Evolutionary conservation across 2,888 invertebrate genomes (phyloP), one percentile per base, ranked within the genome.

Genomic region (Scotopteryx bipunctaria): DNA sequence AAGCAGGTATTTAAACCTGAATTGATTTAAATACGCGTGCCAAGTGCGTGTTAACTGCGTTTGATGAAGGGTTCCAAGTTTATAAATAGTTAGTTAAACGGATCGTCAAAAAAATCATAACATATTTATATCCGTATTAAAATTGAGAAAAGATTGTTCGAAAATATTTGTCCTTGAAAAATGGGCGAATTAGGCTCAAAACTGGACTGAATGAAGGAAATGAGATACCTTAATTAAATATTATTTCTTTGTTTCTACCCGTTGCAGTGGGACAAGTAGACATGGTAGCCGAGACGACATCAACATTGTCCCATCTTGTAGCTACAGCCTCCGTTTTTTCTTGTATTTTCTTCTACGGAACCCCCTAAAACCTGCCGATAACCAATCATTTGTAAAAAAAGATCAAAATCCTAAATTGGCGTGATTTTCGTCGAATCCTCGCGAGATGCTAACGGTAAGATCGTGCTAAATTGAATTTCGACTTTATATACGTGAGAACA

Each of bases 371-470:
- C 1, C 29, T 31, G 3, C 9, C 36, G 25, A 40, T 33, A 48
- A 40, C 54, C 48, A 44, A 48, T 54, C 29, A 48, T 54, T 48
- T 54, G 43, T 23, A 36, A 44, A 54, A 47, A 48, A 53, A 79
- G 75, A 78, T 73, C 77, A 69, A 75, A 76, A 78, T 82, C 79
- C 85, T 79, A 86, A 87, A 82, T 78, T 79, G 83, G 76, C 71
- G 67, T 59, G 75, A 73, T 81, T 78, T 81, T 76, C 80, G 69
- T 57, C 66, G 76, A 78, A 74, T 67, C 73, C 69, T 71, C 66
- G 61, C 67, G 57, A 68, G 68, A 67, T 57, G 61, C 57, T 84
- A 87, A 88, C 88, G 81, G 86, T 82, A 70, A 55, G 41, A 43
- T 54, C 35, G 48, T 16, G 51, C 40, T 43, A 55, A 23, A 31